Evolutionary conservation across 2,113 vertebrate genomes (phyloP).

Genomic region (Siniperca knerii): DNA sequence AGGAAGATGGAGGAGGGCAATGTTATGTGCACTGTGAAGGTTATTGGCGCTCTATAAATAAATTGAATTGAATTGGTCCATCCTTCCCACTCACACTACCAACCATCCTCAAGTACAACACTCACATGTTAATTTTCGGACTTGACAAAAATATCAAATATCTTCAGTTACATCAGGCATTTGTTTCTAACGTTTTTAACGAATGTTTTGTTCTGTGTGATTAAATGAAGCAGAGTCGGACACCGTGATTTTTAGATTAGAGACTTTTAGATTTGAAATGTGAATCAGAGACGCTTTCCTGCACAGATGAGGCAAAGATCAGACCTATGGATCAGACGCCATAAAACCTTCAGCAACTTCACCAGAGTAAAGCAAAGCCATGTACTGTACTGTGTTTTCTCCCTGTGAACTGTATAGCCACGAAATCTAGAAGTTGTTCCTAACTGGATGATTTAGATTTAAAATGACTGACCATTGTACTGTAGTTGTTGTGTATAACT

Average conservation of each 20-base stretch:
- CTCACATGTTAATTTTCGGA: background rate
- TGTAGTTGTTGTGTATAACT: background rate
- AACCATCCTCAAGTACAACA: too few species aligned
- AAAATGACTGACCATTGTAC: background rate
- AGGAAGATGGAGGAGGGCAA: too few species aligned
- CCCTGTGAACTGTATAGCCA: background rate
- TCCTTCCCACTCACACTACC: too few species aligned
- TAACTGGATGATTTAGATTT: background rate
- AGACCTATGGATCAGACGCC: background rate
- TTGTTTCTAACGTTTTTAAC: slow-evolving; percentile 31
- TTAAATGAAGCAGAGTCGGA: slow-evolving; percentile 26
- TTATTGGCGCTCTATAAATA: too few species aligned
- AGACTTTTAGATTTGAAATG: slow-evolving; percentile 47
- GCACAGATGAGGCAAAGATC: slow-evolving; percentile 53
- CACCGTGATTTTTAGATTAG: slow-evolving; percentile 28
- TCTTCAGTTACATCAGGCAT: slow-evolving; percentile 16
- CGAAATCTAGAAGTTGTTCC: background rate
- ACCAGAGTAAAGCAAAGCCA: background rate
- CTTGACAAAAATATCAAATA: background rate
- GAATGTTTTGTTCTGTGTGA: slow-evolving; percentile 32
- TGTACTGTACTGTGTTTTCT: background rate
- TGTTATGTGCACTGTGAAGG: too few species aligned
- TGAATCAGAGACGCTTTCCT: slow-evolving; percentile 36
- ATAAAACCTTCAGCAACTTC: slow-evolving; percentile 48
- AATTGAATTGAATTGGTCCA: too few species aligned